phyloP scores from a whole-genome alignment of 2,888 invertebrate genomes.

The Panopea generosa region DNA sequence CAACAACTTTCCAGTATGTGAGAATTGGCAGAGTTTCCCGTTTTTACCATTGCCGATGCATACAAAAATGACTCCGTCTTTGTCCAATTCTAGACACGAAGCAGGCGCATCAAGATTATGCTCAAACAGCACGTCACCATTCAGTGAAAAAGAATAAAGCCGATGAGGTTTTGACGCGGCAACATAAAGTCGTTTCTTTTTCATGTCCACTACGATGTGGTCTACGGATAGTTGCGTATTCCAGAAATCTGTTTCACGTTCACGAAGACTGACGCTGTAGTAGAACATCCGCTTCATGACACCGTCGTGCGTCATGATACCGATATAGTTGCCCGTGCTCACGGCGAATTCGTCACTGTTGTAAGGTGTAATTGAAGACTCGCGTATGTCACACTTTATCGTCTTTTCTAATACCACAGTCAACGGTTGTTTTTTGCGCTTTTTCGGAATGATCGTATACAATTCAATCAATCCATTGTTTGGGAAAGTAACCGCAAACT shows the following conservation, averaged over 20 bases:
- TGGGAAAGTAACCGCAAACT: slow-evolving; percentile 47
- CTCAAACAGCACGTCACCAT: slow-evolving; percentile 48
- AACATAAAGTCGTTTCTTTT: slow-evolving; percentile 41
- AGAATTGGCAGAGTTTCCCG: slow-evolving; percentile 34
- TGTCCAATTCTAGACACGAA: slow-evolving; percentile 34
- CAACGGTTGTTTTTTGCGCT: slow-evolving; percentile 26
- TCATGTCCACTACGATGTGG: slow-evolving; percentile 33
- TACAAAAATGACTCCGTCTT: slow-evolving; percentile 7
- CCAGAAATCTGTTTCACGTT: slow-evolving; percentile 47
- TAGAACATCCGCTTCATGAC: slow-evolving; percentile 40
- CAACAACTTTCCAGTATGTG: slow-evolving; percentile 31
- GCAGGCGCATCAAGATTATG: slow-evolving; percentile 28
- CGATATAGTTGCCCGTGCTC: slow-evolving; percentile 49
- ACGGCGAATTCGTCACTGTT: slow-evolving; percentile 37
- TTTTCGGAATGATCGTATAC: slow-evolving; percentile 29
- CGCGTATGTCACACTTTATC: slow-evolving; percentile 46
- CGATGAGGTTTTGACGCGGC: slow-evolving; percentile 37
- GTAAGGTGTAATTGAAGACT: slow-evolving; percentile 32
- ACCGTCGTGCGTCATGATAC: slow-evolving; percentile 44
- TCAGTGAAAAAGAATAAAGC: slow-evolving; percentile 37
- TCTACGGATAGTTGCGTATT: slow-evolving; percentile 38
- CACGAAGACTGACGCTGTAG: slow-evolving; percentile 48
- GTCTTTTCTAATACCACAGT: slow-evolving; percentile 27
- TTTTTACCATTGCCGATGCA: slow-evolving; percentile 2
- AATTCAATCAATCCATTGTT: slow-evolving; percentile 47